Evolutionary conservation across 64 coral and sea anemone species (phyloP), one percentile per base, ranked within the genome.

Genomic region (Dendrophyllia cribrosa): DNA sequence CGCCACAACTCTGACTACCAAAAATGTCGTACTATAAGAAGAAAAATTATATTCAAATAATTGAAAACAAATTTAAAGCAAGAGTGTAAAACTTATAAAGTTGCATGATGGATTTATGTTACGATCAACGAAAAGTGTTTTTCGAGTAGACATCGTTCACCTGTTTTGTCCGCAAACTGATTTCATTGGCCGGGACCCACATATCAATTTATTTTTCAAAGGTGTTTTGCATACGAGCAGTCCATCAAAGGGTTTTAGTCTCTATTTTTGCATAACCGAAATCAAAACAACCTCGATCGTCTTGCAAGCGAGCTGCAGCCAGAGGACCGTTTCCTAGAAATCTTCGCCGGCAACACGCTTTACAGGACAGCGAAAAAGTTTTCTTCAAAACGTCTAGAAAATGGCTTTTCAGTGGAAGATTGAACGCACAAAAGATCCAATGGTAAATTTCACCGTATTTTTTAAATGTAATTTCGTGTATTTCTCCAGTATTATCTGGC

Each of bases 261-360:
- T 47, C 17, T 1, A 2, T 23, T 84, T 66, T 84, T 67, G 80
- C 80, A 84, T 84, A 84, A 67, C 60, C 4, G 43, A 20, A 84
- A 84, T 51, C 60, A 84, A 84, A 80, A 26, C 58, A 59, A 5
- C 25, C 24, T 70, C 67, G 21, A 22, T 12, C 22, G 15, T n/a
- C 9, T 4, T 51, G 44, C 44, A 50, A 75, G 62, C 72, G 70
- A 19, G 72, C 46, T 75, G 45, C 43, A 15, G 53, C 12, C 5
- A 12, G 12, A 56, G 53, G 12, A 56, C 53, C 53, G 53, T 56
- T 56, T 56, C 53, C 53, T 56, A 56, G 53, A 56, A 7, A 56
- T 56, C 53, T 75, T 50, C 46, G 34, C 34, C 34, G 34, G 34
- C 34, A 34, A 34, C 34, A 34, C 34, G 2, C 2, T 34, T 34